Conservation (phyloP, 2,888 invertebrate genomes). For the Mimas tiliae region DNA sequence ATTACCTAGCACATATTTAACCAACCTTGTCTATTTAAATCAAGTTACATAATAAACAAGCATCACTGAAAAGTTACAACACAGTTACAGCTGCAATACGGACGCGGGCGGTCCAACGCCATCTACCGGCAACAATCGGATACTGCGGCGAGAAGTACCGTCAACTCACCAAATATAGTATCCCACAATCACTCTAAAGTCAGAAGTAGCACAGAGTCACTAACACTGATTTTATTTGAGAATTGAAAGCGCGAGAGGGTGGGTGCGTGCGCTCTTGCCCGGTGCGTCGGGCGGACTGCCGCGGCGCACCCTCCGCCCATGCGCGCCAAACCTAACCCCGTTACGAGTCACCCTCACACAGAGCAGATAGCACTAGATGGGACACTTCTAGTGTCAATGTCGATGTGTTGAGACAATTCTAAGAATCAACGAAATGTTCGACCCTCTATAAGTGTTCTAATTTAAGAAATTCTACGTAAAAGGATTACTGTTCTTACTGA, state of each 20-base stretch:
- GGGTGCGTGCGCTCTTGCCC: slow-evolving; percentile 48
- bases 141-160: slow-evolving; percentile 23
- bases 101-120: slow-evolving; percentile 64
- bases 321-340: slow-evolving; percentile 63
- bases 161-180: slow-evolving; percentile 40
- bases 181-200: slow-evolving; percentile 16
- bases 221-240: slow-evolving; percentile 6
- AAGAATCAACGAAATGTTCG: neutral
- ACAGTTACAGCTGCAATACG: slow-evolving; percentile 72
- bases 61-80: slow-evolving; percentile 51
- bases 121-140: slow-evolving; percentile 49
- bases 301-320: slow-evolving; percentile 52
- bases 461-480: too few species aligned
- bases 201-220: slow-evolving; percentile 28
- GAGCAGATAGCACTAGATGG: slow-evolving; percentile 47
- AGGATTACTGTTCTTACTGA: too few species aligned
- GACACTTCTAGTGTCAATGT: slow-evolving; percentile 33
- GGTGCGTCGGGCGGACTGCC: slow-evolving; percentile 64
- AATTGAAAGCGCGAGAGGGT: neutral
- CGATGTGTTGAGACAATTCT: neutral
- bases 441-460: too few species aligned
- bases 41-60: slow-evolving; percentile 54
- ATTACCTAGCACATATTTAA: slow-evolving; percentile 1
- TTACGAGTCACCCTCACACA: slow-evolving; percentile 48
- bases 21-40: slow-evolving; percentile 4